Conservation (phyloP, 2,113 vertebrate genomes). For the Bufo bufo region DNA sequence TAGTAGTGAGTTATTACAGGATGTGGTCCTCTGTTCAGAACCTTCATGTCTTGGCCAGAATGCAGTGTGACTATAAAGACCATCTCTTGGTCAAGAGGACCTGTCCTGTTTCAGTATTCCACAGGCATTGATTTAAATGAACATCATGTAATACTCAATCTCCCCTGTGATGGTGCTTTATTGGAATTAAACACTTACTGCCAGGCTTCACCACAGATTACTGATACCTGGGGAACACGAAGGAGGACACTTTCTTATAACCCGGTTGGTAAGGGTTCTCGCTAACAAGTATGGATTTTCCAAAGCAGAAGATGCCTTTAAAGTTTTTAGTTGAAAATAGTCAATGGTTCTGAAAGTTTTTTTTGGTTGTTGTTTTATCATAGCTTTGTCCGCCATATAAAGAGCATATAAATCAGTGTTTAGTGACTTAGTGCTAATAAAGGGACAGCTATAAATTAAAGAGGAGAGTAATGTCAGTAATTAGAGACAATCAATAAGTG, state of each 20-base stretch:
- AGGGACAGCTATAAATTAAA: neutral
- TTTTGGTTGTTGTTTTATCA: neutral
- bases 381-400: neutral
- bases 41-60: too few relatives aligned
- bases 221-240: neutral
- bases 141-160: neutral
- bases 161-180: neutral
- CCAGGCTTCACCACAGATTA: neutral
- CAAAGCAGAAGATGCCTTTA: neutral
- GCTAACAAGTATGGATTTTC: neutral
- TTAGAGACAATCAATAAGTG: neutral
- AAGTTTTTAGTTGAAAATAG: neutral
- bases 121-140: too few relatives aligned
- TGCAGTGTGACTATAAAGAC: too few relatives aligned
- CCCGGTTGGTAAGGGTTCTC: neutral
- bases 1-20: too few relatives aligned
- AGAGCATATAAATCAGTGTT: neutral
- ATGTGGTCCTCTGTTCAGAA: too few relatives aligned
- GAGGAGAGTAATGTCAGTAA: constrained; percentile 15
- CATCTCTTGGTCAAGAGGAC: too few relatives aligned
- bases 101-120: too few relatives aligned
- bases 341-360: neutral
- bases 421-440: neutral
- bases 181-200: neutral
- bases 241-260: neutral